These are phyloP conservation scores for Apis cerana DNA, from an alignment of 1,140 invertebrate genomes.

Conservation along the genomic window DNA sequence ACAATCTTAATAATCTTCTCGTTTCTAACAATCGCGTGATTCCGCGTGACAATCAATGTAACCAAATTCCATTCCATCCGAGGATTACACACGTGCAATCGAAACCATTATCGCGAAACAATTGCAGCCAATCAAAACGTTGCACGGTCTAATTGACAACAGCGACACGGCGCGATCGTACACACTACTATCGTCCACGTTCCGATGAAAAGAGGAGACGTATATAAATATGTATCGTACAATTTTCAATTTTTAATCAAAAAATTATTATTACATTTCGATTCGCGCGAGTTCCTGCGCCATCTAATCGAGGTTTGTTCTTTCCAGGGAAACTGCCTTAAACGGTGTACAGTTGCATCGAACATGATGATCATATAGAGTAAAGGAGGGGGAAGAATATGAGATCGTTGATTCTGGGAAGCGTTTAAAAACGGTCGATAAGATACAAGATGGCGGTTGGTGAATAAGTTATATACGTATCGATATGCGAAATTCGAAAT, in stretches of 20 bases:
- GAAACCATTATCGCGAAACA: background rate
- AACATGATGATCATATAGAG: slow-evolving; percentile 26
- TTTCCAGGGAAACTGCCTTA: background rate
- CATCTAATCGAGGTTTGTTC: background rate
- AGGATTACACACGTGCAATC: background rate
- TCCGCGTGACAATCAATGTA: background rate
- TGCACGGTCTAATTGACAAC: background rate
- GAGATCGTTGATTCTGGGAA: no score
- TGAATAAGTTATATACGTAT: no score
- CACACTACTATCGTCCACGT: background rate
- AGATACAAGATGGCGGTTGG: no score
- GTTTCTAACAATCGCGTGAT: no score
- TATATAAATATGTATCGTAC: no score
- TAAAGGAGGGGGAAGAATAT: no score
- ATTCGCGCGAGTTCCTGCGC: slow-evolving; percentile 3
- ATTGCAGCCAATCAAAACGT: background rate
- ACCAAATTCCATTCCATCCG: background rate
- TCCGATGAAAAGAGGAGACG: background rate
- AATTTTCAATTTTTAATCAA: no score
- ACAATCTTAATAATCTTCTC: no score
- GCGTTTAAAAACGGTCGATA: no score
- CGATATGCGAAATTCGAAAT: no score
- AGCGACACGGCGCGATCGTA: background rate
- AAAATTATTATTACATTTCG: no score
- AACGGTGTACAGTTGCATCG: slow-evolving; percentile 6